A percentile compares a stretch with the other conserved stretches of the same genome.
phyloP scores from a whole-genome alignment of 1,140 invertebrate genomes.

The Drosophila melanica region DNA sequence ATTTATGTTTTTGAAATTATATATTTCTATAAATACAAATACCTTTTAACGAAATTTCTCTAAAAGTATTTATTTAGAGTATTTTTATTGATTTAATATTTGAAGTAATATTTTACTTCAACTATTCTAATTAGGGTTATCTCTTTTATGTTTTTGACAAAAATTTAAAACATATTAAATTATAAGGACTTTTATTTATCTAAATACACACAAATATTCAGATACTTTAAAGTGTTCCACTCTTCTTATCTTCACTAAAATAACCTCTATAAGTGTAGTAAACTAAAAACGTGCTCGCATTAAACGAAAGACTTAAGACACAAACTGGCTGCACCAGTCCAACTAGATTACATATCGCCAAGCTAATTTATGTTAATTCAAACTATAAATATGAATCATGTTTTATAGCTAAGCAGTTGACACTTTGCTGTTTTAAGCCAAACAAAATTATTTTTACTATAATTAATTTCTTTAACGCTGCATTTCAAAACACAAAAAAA shows the following conservation, averaged over 20 bases:
- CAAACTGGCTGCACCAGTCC: conserved; percentile 74
- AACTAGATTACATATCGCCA: conserved; percentile 43
- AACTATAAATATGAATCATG: conserved; percentile 22
- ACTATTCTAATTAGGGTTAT: too few species aligned
- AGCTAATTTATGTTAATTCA: conserved; percentile 55
- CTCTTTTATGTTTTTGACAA: too few species aligned
- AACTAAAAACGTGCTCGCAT: conserved; percentile 6
- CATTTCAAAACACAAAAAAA: conserved; percentile 30
- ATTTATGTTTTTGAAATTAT: too few species aligned
- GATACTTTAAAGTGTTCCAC: too few species aligned
- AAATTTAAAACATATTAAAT: too few species aligned
- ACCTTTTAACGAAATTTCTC: too few species aligned
- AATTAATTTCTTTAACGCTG: conserved; percentile 18
- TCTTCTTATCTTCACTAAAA: not conserved
- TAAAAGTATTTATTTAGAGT: too few species aligned
- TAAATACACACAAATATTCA: too few species aligned
- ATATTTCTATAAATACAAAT: too few species aligned
- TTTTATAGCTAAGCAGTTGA: conserved; percentile 16
- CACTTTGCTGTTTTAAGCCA: conserved; percentile 16
- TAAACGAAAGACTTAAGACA: conserved; percentile 53
- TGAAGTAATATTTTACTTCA: too few species aligned
- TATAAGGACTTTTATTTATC: too few species aligned
- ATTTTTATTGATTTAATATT: too few species aligned
- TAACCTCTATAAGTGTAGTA: conserved; percentile 15
- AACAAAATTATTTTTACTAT: not conserved